These are phyloP conservation scores for Odontophorus gujanensis DNA, from an alignment of 2,113 vertebrate genomes.

Conservation along the genomic window DNA sequence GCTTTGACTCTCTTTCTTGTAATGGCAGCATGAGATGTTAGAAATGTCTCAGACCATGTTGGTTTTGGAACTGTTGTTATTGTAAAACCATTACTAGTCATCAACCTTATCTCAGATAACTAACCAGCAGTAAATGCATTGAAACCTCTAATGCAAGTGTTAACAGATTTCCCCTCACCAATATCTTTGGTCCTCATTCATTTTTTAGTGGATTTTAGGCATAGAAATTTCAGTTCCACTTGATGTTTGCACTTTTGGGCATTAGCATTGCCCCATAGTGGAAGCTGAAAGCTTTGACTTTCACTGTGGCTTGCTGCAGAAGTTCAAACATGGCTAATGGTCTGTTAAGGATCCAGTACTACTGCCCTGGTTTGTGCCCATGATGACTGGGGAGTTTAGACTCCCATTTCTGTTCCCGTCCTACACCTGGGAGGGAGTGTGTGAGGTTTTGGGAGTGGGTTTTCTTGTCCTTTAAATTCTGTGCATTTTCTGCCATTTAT, in stretches of 20 bases:
- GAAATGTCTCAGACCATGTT: neutral
- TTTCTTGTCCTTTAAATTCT: neutral
- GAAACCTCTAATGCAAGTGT: neutral
- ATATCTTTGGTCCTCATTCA: neutral
- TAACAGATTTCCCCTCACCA: neutral
- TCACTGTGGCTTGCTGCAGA: neutral
- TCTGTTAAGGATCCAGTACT: neutral
- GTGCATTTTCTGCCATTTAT: neutral
- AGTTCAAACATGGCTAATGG: neutral
- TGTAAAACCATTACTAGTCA: neutral
- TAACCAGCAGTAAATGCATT: neutral
- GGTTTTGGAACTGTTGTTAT: neutral
- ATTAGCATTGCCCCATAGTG: slow-evolving; percentile 27
- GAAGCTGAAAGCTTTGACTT: slow-evolving; percentile 48
- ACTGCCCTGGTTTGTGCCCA: neutral
- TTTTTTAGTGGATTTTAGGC: slow-evolving; percentile 33
- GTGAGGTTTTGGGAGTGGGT: neutral
- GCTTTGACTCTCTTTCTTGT: neutral
- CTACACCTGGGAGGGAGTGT: neutral
- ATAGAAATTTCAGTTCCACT: slow-evolving; percentile 13
- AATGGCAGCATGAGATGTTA: neutral
- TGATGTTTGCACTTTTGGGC: slow-evolving; percentile 20
- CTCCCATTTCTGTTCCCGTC: neutral
- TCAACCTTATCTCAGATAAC: neutral
- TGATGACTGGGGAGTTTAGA: neutral